A percentile compares a stretch with the other conserved stretches of the same genome.
Conservation (phyloP, 2,797 vertebrate species). For the Erithacus rubecula region DNA sequence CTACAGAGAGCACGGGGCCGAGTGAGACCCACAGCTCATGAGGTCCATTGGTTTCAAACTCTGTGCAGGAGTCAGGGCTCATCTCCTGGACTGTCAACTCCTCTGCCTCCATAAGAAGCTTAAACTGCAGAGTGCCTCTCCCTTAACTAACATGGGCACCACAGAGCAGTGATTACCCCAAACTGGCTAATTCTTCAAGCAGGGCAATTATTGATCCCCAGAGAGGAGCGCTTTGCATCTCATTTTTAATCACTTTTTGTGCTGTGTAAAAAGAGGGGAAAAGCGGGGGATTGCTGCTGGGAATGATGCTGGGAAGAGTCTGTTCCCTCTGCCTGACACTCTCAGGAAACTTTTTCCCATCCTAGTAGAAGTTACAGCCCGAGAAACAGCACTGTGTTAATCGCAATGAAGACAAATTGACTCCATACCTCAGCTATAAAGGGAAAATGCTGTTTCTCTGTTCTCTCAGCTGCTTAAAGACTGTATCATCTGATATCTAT, state of each 20-base stretch:
- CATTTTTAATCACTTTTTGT: constrained; percentile 44
- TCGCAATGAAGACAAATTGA: background rate
- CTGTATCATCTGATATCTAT: accelerated
- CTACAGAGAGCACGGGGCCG: accelerated
- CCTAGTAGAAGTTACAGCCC: background rate
- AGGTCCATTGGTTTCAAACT: background rate
- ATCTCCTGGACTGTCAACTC: background rate
- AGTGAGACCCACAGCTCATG: background rate
- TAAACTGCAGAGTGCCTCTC: background rate
- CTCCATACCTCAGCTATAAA: background rate
- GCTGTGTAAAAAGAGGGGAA: background rate
- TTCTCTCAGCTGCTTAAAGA: background rate
- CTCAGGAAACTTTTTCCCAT: background rate
- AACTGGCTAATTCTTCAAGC: constrained; percentile 23
- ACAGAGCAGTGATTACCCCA: constrained; percentile 24
- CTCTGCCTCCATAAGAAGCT: background rate
- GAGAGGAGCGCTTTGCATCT: background rate
- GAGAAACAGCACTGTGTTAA: background rate
- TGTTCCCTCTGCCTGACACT: background rate
- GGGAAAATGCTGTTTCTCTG: background rate
- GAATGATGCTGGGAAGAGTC: background rate
- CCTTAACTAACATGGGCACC: background rate
- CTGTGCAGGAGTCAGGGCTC: background rate
- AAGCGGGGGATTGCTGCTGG: background rate
- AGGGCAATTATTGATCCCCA: constrained; percentile 1